These are phyloP conservation scores for Stomatorhinus ivindoensis DNA, from an alignment of 2,113 vertebrate genomes.

Conservation along the genomic window DNA sequence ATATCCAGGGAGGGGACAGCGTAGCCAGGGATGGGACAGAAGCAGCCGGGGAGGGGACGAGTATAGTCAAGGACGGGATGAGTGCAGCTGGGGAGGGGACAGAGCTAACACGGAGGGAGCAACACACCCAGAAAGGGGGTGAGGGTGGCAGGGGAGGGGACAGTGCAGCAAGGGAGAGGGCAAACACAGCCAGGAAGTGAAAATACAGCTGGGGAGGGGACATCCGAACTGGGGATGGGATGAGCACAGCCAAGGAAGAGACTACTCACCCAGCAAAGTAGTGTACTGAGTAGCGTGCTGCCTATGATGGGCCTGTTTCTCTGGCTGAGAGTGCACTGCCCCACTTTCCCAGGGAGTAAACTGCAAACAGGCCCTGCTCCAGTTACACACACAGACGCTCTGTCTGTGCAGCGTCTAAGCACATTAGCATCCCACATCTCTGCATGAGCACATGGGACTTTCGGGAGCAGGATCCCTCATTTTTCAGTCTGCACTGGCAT, in stretches of 20 bases:
- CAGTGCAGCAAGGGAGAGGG: not conserved
- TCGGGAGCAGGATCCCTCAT: not conserved
- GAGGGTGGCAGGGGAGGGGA: not conserved
- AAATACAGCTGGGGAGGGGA: not conserved
- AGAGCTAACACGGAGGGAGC: not conserved
- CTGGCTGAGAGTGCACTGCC: not conserved
- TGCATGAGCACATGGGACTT: not conserved
- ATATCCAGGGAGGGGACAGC: not conserved
- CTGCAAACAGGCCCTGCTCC: not conserved
- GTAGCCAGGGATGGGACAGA: not conserved
- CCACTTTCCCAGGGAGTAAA: slow-evolving; percentile 1
- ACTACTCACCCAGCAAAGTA: not conserved
- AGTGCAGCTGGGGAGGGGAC: too few species aligned
- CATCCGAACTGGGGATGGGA: not conserved
- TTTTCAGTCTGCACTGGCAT: not conserved
- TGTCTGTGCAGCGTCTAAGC: not conserved
- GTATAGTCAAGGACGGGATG: not conserved
- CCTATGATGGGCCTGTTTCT: not conserved
- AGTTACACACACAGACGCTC: not conserved
- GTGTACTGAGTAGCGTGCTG: not conserved
- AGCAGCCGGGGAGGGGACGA: not conserved
- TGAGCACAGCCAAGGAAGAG: not conserved
- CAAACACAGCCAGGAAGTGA: not conserved
- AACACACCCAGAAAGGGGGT: not conserved
- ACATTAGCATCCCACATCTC: not conserved